A percentile compares a stretch with the other conserved stretches of the same genome.
These are phyloP conservation scores for Amphipyra tragopoginis DNA, from an alignment of 2,888 invertebrate species.

Conservation along the genomic window DNA sequence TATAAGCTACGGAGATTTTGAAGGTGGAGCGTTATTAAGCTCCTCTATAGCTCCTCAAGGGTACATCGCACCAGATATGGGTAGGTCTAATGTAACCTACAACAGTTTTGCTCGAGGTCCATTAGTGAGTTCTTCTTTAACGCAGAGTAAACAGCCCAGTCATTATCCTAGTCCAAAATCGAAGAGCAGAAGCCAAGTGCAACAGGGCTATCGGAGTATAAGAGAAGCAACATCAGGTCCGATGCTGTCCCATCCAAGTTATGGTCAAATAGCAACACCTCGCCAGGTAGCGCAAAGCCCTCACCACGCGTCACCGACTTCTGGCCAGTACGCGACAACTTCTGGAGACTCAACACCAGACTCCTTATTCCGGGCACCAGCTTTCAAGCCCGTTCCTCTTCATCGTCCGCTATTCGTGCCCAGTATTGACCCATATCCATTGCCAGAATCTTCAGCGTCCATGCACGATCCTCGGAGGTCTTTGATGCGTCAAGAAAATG, in stretches of 20 bases:
- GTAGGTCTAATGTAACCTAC: neutral
- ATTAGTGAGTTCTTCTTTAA: constrained; percentile 8
- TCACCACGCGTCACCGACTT: neutral
- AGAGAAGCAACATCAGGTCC: constrained; percentile 14
- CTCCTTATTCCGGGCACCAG: constrained; percentile 30
- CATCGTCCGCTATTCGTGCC: constrained; percentile 11
- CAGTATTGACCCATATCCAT: constrained; percentile 7
- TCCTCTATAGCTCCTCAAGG: constrained; percentile 13
- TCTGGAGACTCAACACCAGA: constrained; percentile 22
- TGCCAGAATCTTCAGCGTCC: neutral
- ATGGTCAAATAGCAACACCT: constrained; percentile 32
- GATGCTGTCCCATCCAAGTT: constrained; percentile 3
- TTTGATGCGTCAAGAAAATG: neutral
- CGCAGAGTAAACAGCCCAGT: neutral
- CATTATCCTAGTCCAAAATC: neutral
- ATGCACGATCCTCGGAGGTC: neutral
- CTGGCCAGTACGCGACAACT: neutral
- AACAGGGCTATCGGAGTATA: neutral
- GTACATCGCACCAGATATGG: neutral
- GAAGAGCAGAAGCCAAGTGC: constrained; percentile 1
- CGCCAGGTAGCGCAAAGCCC: constrained; percentile 31
- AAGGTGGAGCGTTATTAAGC: constrained; percentile 5
- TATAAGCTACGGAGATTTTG: constrained; percentile 4
- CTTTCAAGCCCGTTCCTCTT: constrained; percentile 15
- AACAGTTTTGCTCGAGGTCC: neutral